Evolutionary conservation across 2,113 vertebrate species (phyloP).

Genomic region (Sminthopsis crassicaudata): DNA sequence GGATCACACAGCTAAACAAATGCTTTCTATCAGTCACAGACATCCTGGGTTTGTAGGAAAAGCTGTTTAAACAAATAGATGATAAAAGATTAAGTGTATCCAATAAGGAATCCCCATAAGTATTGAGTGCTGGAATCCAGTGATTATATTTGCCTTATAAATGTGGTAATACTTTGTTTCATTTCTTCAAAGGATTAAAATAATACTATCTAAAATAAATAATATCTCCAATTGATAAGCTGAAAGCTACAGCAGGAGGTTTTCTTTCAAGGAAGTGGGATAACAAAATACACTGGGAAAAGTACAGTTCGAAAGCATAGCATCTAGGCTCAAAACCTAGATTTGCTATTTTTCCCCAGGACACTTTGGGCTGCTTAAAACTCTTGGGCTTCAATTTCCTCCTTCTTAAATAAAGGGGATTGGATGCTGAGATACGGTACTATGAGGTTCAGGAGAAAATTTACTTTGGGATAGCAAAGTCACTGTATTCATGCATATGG

Average conservation of each 20-base stretch:
- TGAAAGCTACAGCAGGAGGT: background rate
- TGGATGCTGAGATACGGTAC: background rate
- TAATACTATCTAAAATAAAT: conserved; percentile 61
- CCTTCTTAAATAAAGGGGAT: background rate
- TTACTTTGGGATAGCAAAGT: background rate
- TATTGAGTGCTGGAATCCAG: conserved; percentile 54
- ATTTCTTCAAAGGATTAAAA: conserved; percentile 45
- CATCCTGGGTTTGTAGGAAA: conserved; percentile 71
- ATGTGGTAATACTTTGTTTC: conserved; percentile 8
- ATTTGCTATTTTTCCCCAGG: background rate
- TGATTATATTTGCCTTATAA: conserved; percentile 66
- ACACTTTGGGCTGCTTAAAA: background rate
- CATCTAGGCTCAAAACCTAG: background rate
- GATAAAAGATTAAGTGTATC: conserved; percentile 74
- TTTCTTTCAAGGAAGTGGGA: background rate
- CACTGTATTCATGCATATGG: background rate
- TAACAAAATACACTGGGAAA: background rate
- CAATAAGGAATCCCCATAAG: conserved; percentile 67
- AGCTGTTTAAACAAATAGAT: conserved; percentile 78
- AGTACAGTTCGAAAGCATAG: background rate
- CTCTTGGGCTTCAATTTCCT: background rate
- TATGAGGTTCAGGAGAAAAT: background rate
- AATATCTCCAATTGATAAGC: background rate
- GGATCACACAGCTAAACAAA: conserved; percentile 61
- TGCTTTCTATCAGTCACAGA: conserved; percentile 60